These are phyloP conservation scores for Apoda limacodes DNA, from an alignment of 2,888 invertebrate genomes.

Conservation along the genomic window DNA sequence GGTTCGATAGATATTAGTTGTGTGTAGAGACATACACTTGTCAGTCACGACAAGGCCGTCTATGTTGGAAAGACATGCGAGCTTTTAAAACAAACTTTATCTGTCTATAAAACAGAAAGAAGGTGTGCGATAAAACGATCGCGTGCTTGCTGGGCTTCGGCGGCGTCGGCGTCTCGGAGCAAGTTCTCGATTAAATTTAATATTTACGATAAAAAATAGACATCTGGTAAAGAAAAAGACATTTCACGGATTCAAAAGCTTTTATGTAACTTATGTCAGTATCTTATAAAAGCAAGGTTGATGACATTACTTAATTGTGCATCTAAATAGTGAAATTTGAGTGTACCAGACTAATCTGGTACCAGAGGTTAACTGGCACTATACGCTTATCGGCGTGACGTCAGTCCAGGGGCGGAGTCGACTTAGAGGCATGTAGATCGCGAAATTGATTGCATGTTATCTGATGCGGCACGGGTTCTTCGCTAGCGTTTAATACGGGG, in stretches of 20 bases:
- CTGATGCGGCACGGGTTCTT: slow-evolving; percentile 67
- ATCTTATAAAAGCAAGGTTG: too few species aligned
- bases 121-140: slow-evolving; percentile 66
- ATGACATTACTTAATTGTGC: slow-evolving; percentile 19
- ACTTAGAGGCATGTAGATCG: slow-evolving; percentile 66
- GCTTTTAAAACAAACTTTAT: slow-evolving; percentile 64
- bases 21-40: too few species aligned
- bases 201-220: too few species aligned
- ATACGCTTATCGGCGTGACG: slow-evolving; percentile 57
- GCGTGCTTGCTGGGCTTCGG: slow-evolving; percentile 55
- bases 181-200: too few species aligned
- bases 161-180: slow-evolving; percentile 45
- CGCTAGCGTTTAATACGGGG: slow-evolving; percentile 66
- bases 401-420: slow-evolving; percentile 62
- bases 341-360: slow-evolving; percentile 38
- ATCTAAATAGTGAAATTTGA: slow-evolving; percentile 26
- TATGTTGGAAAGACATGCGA: slow-evolving; percentile 60
- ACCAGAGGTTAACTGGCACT: slow-evolving; percentile 60
- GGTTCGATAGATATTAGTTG: too few species aligned
- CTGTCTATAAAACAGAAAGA: slow-evolving; percentile 59
- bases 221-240: too few species aligned
- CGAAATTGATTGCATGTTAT: slow-evolving; percentile 69
- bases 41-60: slow-evolving; percentile 51
- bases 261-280: too few species aligned
- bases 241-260: too few species aligned